These are phyloP conservation scores for Drosophila bipectinata DNA, from an alignment of 1,140 invertebrate species.

Conservation along the genomic window DNA sequence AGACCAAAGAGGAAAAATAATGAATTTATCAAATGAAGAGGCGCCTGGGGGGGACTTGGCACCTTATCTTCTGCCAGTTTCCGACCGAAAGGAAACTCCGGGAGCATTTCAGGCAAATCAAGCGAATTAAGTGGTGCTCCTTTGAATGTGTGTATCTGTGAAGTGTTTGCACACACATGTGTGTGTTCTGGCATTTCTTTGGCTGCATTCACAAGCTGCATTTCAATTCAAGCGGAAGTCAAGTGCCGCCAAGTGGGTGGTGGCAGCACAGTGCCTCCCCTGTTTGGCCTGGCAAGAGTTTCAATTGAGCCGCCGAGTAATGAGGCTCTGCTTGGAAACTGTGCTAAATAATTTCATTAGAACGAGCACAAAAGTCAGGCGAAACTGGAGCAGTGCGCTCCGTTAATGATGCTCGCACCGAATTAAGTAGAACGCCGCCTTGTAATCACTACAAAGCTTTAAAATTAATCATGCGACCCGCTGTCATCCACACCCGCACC, in stretches of 20 bases:
- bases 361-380: constrained; percentile 37
- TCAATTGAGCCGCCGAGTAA: constrained; percentile 66
- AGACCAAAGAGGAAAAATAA: constrained; percentile 25
- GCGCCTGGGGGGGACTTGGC: constrained; percentile 23
- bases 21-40: constrained; percentile 43
- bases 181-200: constrained; percentile 37
- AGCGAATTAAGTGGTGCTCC: constrained; percentile 67
- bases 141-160: constrained; percentile 31
- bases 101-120: constrained; percentile 60
- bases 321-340: constrained; percentile 50
- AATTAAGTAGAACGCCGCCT: constrained; percentile 47
- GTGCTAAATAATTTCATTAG: constrained; percentile 72
- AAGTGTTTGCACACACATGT: constrained; percentile 24
- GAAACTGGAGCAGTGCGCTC: constrained; percentile 55
- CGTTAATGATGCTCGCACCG: constrained; percentile 50
- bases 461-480: constrained; percentile 74
- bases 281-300: constrained; percentile 44
- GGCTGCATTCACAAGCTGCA: constrained; percentile 59
- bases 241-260: constrained; percentile 67
- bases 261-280: neutral
- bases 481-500: constrained; percentile 12
- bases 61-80: constrained; percentile 37
- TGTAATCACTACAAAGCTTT: constrained; percentile 63
- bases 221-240: constrained; percentile 68
- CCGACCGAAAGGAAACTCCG: constrained; percentile 18